phyloP scores from a whole-genome alignment of 30 jellyfish, hydroid and myxozoan genomes.

The Aurelia sp. region DNA sequence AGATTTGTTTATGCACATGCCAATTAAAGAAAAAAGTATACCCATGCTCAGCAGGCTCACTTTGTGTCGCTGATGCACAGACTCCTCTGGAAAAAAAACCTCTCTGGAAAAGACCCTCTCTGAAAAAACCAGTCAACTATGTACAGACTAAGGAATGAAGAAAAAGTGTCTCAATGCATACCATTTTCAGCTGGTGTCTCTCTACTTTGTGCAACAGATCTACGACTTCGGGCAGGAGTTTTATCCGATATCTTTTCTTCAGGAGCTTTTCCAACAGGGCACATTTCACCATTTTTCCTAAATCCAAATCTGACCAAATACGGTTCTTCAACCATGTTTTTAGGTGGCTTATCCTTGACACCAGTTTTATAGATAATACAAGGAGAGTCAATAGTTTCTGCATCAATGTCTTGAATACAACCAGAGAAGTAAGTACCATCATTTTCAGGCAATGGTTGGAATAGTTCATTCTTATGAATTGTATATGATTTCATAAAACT shows the following conservation, averaged over 20 bases:
- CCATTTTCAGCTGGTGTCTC: not conserved
- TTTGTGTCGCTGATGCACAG: no score
- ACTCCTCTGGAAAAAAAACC: no score
- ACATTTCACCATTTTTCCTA: constrained; percentile 9
- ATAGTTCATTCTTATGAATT: constrained; percentile 23
- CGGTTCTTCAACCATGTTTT: not conserved
- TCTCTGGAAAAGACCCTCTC: no score
- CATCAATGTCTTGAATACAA: constrained; percentile 80
- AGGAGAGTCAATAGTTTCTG: constrained; percentile 73
- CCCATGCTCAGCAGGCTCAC: no score
- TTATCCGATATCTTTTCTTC: not conserved
- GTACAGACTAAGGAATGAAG: no score
- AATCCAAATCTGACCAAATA: constrained; percentile 57
- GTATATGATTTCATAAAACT: not conserved
- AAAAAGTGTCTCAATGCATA: not conserved
- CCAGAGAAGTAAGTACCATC: constrained; percentile 4
- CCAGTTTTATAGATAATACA: not conserved
- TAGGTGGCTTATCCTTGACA: not conserved
- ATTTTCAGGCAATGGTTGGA: constrained; percentile 29
- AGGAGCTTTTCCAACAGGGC: not conserved
- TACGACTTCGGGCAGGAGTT: no score
- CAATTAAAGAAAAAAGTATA: no score
- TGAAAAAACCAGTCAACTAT: no score
- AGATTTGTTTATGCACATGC: no score
- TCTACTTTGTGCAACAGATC: not conserved